These are phyloP conservation scores for Seriola dumerili DNA, from an alignment of 2,113 vertebrate genomes.

Conservation along the genomic window DNA sequence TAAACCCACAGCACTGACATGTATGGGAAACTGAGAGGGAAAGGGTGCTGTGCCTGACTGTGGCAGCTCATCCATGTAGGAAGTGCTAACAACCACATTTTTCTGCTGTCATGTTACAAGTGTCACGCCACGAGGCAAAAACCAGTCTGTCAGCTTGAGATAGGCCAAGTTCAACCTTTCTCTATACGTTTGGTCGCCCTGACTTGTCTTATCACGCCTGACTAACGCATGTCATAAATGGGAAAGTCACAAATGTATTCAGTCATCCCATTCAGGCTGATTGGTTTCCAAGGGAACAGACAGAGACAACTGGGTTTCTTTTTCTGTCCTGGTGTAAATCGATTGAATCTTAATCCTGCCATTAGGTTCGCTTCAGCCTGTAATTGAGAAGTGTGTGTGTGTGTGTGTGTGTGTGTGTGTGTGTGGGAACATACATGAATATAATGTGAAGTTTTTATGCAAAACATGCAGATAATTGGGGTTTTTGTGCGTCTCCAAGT, in stretches of 20 bases:
- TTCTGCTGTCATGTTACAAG: slow-evolving; percentile 43
- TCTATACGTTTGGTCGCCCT: slow-evolving; percentile 8
- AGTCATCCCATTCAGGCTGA: slow-evolving; percentile 58
- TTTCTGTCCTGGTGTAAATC: slow-evolving; percentile 54
- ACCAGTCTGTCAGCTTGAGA: slow-evolving; percentile 61
- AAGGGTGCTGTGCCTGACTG: slow-evolving; percentile 16
- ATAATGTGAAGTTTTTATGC: neutral
- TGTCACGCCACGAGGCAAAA: slow-evolving; percentile 63
- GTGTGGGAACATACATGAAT: neutral
- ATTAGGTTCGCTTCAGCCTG: slow-evolving; percentile 41
- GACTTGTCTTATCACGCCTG: slow-evolving; percentile 50
- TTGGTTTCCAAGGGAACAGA: slow-evolving; percentile 71
- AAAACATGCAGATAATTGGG: neutral
- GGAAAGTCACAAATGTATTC: slow-evolving; percentile 60
- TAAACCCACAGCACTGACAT: slow-evolving; percentile 9
- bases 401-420: too few species aligned
- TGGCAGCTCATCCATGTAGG: slow-evolving; percentile 35
- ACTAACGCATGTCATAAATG: slow-evolving; percentile 36
- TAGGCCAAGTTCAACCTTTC: slow-evolving; percentile 44
- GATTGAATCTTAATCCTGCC: slow-evolving; percentile 61
- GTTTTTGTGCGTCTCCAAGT: neutral
- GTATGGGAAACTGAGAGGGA: neutral
- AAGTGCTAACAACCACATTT: slow-evolving; percentile 46
- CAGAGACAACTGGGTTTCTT: slow-evolving; percentile 45
- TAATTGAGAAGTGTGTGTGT: slow-evolving; percentile 54